Evolutionary conservation across 2,113 vertebrate species (phyloP), one percentile per base, ranked within the genome.

Genomic region (Myodes glareolus): DNA sequence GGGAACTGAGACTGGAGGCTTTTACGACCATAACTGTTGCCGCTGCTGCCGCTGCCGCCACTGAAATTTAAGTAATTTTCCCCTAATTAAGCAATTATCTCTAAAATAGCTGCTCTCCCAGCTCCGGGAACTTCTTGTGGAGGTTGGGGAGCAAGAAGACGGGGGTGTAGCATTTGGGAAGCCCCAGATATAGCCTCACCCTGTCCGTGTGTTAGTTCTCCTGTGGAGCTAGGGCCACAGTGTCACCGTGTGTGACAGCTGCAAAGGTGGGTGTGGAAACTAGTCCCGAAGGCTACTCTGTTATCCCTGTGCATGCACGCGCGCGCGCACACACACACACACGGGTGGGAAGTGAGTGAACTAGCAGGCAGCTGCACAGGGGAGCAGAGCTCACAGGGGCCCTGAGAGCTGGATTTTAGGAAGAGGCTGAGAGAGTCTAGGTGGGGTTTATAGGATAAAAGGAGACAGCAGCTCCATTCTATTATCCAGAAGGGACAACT

Each of bases 81-180:
- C 88, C 81, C 90, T 96, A 98, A 97, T 98, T 97, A 97, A 95
- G 95, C 97, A 96, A 97, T 97, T 97, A 90, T 97, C 93, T 97
- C 36, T 0, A 75, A 94, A 88, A 94, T 76, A 94, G 94, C 84
- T 95, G 84, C 33, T 93, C n/a, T 93, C 61, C 73, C 90, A 88
- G 92, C 92, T 88, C 84, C 45, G 63, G 95, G 95, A 96, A 93
- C 84, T 45, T 96, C 93, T 87, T 14, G 12, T 8, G 76, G 87
- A 17, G 80, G 82, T 91, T 36, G 78, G 45, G 33, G 88, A 61
- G 72, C 21, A 27, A 52, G 0, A 8, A 81, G 84, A 25, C 0
- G 75, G 87, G 78, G 81, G 76, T 76, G 72, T n/a, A 0, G 45
- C 3, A 2, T 50, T 94, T 27, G 25, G 84, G 52, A 75, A 96